Percentiles rank a stretch among this genome's conserved stretches.
phyloP scores from a whole-genome alignment of 2,888 invertebrate genomes.

The Acleris cristana region DNA sequence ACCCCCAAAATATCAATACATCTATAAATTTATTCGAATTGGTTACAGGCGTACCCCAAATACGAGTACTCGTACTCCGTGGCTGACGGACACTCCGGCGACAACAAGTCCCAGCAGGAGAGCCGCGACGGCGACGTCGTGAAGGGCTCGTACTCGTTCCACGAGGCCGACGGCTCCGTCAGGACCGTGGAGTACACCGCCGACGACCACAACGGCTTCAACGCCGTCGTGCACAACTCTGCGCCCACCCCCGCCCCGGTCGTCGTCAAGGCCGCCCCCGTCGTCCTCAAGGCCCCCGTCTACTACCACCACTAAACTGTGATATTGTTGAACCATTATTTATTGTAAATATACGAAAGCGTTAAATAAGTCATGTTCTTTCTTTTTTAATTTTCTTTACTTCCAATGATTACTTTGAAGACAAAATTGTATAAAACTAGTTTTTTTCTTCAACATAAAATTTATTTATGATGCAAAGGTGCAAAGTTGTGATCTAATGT shows the following conservation, averaged over 20 bases:
- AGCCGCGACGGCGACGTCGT: conserved; percentile 66
- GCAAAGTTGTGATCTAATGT: too few relatives aligned
- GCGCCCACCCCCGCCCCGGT: conserved; percentile 46
- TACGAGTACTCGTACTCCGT: conserved; percentile 69
- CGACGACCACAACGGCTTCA: conserved; percentile 63
- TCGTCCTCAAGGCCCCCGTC: conserved; percentile 24
- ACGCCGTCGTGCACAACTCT: conserved; percentile 50
- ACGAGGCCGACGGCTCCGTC: conserved; percentile 67
- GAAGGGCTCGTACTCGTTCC: conserved; percentile 64
- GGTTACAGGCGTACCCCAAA: conserved; percentile 46
- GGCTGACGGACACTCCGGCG: conserved; percentile 70
- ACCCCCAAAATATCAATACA: conserved; percentile 9
- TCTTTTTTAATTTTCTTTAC: too few relatives aligned
- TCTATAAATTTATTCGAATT: background rate
- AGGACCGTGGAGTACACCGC: conserved; percentile 68
- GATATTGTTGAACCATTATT: conserved; percentile 12
- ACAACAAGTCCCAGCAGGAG: conserved; percentile 70
- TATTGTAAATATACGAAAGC: conserved; percentile 20
- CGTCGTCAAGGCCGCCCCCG: conserved; percentile 30
- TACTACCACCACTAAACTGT: conserved; percentile 28
- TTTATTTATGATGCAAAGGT: too few relatives aligned
- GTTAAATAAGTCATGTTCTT: background rate
- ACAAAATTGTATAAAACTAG: too few relatives aligned
- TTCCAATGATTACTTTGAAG: too few relatives aligned
- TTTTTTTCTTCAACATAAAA: too few relatives aligned